Evolutionary conservation across 2,888 invertebrate genomes (phyloP).

Genomic region (Isoperla grammatica): DNA sequence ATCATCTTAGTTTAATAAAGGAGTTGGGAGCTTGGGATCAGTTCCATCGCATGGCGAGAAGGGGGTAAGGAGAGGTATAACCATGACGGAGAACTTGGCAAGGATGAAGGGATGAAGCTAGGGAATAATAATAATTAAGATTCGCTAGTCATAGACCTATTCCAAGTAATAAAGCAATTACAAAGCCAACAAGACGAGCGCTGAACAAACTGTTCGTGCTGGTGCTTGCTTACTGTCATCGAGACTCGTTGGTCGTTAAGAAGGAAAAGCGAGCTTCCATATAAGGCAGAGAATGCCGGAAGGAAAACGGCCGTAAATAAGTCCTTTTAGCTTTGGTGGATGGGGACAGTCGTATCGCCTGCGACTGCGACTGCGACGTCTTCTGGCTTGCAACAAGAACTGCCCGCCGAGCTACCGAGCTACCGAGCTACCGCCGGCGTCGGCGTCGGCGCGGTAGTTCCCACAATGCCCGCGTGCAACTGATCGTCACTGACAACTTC

Average conservation of each 20-base stretch:
- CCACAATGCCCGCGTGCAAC: no score
- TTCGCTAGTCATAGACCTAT: constrained; percentile 22
- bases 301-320: constrained; percentile 31
- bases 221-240: constrained; percentile 22
- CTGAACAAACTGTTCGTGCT: constrained; percentile 18
- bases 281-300: constrained; percentile 23
- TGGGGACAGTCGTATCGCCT: constrained; percentile 12
- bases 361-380: no score
- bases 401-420: not conserved
- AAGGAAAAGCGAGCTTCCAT: not conserved
- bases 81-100: constrained; percentile 22
- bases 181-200: constrained; percentile 28
- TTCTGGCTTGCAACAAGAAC: constrained; percentile 1
- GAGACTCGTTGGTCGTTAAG: constrained; percentile 25
- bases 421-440: no score
- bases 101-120: constrained; percentile 17
- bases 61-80: constrained; percentile 1
- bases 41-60: not conserved
- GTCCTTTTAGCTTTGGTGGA: constrained; percentile 13
- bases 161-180: constrained; percentile 32
- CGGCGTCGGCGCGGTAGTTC: no score
- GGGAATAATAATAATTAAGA: constrained; percentile 28
- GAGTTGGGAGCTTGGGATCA: constrained; percentile 11
- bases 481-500: no score
- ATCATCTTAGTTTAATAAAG: constrained; percentile 20